These are phyloP conservation scores for Clarias gariepinus DNA, from an alignment of 2,113 vertebrate genomes.

Conservation along the genomic window DNA sequence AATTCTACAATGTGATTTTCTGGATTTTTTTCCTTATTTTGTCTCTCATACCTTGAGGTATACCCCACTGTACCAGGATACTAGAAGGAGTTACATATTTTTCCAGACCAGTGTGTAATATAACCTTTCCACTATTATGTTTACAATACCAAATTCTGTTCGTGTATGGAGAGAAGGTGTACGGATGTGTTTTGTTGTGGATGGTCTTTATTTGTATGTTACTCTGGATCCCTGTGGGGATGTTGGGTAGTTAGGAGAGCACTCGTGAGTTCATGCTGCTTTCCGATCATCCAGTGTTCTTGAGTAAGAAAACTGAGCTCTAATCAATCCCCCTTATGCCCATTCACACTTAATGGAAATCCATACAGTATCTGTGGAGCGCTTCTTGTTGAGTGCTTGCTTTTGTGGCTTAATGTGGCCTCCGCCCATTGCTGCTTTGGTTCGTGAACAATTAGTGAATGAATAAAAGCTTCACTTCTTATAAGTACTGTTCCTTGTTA, in stretches of 20 bases:
- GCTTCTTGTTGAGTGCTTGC: background rate
- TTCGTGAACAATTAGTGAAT: constrained; percentile 21
- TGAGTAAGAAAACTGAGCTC: constrained; percentile 22
- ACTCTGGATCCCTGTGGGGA: background rate
- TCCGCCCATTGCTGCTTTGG: constrained; percentile 1
- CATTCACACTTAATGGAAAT: constrained; percentile 23
- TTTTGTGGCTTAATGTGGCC: constrained; percentile 1
- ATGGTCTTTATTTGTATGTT: background rate
- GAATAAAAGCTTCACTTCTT: constrained; percentile 9
- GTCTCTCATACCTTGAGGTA: too few relatives aligned
- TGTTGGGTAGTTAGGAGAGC: background rate
- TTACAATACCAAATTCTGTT: background rate
- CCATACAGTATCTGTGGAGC: background rate
- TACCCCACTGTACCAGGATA: too few relatives aligned
- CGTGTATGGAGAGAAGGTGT: background rate
- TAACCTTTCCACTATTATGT: too few relatives aligned
- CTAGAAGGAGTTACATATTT: too few relatives aligned
- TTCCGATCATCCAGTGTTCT: constrained; percentile 4
- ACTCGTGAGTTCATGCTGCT: constrained; percentile 12
- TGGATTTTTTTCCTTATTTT: too few relatives aligned
- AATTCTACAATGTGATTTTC: too few relatives aligned
- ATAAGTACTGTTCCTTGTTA: background rate
- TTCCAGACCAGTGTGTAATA: too few relatives aligned
- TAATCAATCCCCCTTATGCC: constrained; percentile 21
- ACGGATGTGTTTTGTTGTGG: background rate